Evolutionary conservation across 2,888 invertebrate genomes (phyloP).

Genomic region (Heliconius cydno): DNA sequence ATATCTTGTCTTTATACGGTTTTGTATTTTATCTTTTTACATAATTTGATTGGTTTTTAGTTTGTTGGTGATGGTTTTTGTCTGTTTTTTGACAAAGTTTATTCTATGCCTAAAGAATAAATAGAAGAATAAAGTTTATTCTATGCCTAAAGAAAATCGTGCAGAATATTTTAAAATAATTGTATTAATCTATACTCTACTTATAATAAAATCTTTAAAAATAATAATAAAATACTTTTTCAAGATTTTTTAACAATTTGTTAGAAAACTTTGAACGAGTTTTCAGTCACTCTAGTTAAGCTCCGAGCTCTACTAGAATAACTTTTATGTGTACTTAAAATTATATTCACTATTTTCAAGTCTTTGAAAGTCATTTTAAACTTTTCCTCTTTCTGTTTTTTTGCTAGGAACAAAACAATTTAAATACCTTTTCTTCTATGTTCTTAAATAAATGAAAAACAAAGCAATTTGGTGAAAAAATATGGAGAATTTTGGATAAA

Average conservation of each 20-base stretch:
- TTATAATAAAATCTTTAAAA: no score
- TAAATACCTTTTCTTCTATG: no score
- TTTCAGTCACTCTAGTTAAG: not conserved
- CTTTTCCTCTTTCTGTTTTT: not conserved
- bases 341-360: not conserved
- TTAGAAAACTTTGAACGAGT: not conserved
- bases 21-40: not conserved
- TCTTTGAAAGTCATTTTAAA: not conserved
- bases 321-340: conserved; percentile 1
- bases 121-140: no score
- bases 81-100: no score
- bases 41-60: no score
- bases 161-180: no score
- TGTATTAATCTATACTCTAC: no score
- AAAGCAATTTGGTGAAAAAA: not conserved
- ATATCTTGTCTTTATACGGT: not conserved
- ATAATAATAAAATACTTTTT: no score
- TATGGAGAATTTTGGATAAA: not conserved
- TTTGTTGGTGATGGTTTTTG: no score
- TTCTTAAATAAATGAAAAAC: not conserved
- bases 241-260: not conserved
- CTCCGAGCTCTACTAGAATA: not conserved
- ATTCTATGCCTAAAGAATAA: no score
- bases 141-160: no score
- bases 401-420: not conserved